A percentile compares a stretch with the other conserved stretches of the same genome.
Evolutionary conservation across 2,888 invertebrate genomes (phyloP).

Genomic region (Monopis laevigella): DNA sequence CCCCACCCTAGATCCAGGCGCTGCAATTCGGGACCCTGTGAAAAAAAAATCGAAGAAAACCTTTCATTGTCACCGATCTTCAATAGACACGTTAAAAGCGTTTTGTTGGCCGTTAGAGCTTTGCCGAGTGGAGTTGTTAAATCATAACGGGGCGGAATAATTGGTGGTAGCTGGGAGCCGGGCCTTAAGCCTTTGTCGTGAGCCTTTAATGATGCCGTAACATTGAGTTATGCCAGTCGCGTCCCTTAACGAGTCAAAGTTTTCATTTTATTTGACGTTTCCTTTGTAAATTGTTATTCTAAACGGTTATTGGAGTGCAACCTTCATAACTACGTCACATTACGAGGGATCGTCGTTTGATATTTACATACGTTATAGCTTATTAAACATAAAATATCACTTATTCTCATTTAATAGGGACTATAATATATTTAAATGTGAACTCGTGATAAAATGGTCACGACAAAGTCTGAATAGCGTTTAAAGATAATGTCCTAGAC

Average conservation of each 20-base stretch:
- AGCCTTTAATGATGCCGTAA: slow-evolving; percentile 38
- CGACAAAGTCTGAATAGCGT: no score
- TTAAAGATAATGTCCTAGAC: no score
- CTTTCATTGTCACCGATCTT: slow-evolving; percentile 52
- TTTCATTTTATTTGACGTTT: slow-evolving; percentile 10
- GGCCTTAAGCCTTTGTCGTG: slow-evolving; percentile 1
- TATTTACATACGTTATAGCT: no score
- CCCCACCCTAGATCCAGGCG: slow-evolving; percentile 27
- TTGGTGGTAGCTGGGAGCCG: neutral
- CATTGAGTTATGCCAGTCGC: slow-evolving; percentile 35
- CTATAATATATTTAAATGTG: no score
- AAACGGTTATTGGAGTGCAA: slow-evolving; percentile 2
- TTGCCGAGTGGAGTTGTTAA: slow-evolving; percentile 8
- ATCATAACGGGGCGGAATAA: slow-evolving; percentile 9
- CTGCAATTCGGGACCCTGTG: slow-evolving; percentile 48
- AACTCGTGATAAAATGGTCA: no score
- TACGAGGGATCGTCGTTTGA: no score
- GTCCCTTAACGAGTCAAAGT: slow-evolving; percentile 25
- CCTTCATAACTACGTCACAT: neutral
- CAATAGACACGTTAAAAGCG: slow-evolving; percentile 40
- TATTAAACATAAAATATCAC: no score
- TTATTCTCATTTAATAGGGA: no score
- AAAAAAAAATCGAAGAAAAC: slow-evolving; percentile 50
- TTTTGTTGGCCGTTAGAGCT: slow-evolving; percentile 26
- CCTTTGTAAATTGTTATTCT: slow-evolving; percentile 1